A percentile compares a stretch with the other conserved stretches of the same genome.
Conservation (phyloP, 2,797 vertebrate genomes). For the Hemibagrus guttatus region DNA sequence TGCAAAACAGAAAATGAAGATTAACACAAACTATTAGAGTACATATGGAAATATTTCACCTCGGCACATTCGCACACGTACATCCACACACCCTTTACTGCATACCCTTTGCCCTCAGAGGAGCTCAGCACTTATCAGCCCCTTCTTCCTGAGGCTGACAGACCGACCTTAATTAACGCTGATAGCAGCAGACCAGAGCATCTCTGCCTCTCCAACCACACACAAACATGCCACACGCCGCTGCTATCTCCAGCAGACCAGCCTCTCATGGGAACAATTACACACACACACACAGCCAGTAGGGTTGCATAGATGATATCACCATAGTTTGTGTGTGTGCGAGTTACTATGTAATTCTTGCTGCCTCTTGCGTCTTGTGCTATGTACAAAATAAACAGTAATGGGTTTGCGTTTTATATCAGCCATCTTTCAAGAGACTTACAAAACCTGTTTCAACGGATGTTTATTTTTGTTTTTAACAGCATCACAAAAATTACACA, state of each 20-base stretch:
- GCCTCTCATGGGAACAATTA: conserved; percentile 46
- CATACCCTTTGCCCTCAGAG: conserved; percentile 28
- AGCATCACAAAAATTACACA: not conserved
- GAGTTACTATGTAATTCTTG: conserved; percentile 30
- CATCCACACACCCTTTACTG: not conserved
- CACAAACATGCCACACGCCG: conserved; percentile 19
- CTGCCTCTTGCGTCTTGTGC: conserved; percentile 31
- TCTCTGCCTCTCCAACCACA: conserved; percentile 45
- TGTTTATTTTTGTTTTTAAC: not conserved
- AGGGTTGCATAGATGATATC: conserved; percentile 43
- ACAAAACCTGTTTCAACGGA: not conserved
- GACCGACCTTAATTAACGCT: conserved; percentile 56
- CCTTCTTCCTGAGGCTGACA: conserved; percentile 57
- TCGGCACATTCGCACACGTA: not conserved
- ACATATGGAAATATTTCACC: not conserved
- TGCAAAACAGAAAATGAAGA: not conserved
- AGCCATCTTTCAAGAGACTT: not conserved
- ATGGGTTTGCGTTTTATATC: conserved; percentile 29
- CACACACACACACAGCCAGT: conserved; percentile 19
- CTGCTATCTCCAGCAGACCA: conserved; percentile 41
- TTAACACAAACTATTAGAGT: not conserved
- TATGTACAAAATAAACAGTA: conserved; percentile 38
- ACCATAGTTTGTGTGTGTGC: conserved; percentile 12
- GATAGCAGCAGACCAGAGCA: conserved; percentile 53
- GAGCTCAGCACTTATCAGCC: conserved; percentile 54